Evolutionary conservation across 2,888 invertebrate species (phyloP).

Genomic region (Synergus laeviventris): DNA sequence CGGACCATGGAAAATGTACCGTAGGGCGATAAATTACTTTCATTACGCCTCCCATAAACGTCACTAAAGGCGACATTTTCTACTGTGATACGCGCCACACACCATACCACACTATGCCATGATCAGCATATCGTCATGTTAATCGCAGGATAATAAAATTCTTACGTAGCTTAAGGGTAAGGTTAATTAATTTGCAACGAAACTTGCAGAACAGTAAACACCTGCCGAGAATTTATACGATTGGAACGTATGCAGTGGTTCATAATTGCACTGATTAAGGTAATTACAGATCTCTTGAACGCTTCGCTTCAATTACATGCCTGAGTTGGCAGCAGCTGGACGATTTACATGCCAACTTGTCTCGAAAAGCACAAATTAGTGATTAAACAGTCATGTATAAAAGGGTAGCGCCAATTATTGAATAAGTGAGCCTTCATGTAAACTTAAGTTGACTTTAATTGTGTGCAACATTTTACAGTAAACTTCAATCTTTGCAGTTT

Average conservation of each 20-base stretch:
- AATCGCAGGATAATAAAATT: not conserved
- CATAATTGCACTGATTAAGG: not conserved
- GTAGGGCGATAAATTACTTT: conserved; percentile 27
- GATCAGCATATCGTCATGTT: not conserved
- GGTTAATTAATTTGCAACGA: not conserved
- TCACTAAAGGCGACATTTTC: conserved; percentile 28
- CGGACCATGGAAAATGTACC: conserved; percentile 18
- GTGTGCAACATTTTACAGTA: too few relatives aligned
- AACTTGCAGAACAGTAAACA: not conserved
- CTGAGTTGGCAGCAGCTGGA: not conserved
- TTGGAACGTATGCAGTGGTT: not conserved
- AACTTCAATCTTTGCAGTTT: too few relatives aligned
- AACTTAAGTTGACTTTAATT: too few relatives aligned
- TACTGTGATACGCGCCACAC: conserved; percentile 20
- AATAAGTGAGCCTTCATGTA: too few relatives aligned
- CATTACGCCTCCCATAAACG: conserved; percentile 26
- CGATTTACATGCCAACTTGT: not conserved
- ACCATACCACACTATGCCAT: not conserved
- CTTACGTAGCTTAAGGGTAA: not conserved
- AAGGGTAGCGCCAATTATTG: too few relatives aligned
- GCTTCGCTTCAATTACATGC: not conserved
- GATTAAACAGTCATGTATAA: not conserved
- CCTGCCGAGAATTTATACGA: not conserved
- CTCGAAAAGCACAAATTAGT: not conserved
- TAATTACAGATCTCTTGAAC: not conserved